Evolutionary conservation across 2,113 vertebrate species (phyloP).

Genomic region (Hemiscyllium ocellatum): DNA sequence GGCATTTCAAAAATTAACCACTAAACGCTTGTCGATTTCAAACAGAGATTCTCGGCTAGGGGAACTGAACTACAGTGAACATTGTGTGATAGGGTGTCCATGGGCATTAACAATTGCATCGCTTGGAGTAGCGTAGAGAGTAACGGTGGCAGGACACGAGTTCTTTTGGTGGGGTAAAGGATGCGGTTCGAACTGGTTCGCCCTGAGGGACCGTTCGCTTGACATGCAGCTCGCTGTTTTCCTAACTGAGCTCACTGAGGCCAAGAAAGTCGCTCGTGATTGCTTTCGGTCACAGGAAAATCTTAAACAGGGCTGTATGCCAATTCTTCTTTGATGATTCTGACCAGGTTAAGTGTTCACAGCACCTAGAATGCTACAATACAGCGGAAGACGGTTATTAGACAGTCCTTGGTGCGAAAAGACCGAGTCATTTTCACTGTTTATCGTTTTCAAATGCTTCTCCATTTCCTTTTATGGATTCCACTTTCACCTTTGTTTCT

Average conservation of each 20-base stretch:
- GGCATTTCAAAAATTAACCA: background rate
- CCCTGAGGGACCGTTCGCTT: background rate
- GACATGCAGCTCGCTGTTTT: background rate
- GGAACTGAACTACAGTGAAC: too few relatives aligned
- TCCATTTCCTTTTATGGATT: background rate
- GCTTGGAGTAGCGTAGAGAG: too few relatives aligned
- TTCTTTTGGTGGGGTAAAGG: background rate
- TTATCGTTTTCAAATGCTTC: too few relatives aligned
- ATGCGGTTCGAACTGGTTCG: background rate
- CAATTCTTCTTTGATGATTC: background rate
- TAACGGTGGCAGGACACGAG: background rate
- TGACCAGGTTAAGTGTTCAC: background rate
- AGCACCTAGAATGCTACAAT: background rate
- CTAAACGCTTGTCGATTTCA: background rate
- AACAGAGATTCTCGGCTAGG: background rate
- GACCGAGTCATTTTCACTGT: background rate
- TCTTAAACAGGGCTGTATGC: background rate
- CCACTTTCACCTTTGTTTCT: background rate
- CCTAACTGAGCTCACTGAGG: background rate
- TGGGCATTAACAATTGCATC: background rate
- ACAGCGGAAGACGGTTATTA: background rate
- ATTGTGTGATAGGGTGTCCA: background rate
- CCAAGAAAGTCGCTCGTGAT: background rate
- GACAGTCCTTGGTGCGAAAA: background rate
- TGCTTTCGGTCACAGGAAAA: background rate